These are phyloP conservation scores for Asobara japonica DNA, from an alignment of 1,140 invertebrate species.

Conservation along the genomic window DNA sequence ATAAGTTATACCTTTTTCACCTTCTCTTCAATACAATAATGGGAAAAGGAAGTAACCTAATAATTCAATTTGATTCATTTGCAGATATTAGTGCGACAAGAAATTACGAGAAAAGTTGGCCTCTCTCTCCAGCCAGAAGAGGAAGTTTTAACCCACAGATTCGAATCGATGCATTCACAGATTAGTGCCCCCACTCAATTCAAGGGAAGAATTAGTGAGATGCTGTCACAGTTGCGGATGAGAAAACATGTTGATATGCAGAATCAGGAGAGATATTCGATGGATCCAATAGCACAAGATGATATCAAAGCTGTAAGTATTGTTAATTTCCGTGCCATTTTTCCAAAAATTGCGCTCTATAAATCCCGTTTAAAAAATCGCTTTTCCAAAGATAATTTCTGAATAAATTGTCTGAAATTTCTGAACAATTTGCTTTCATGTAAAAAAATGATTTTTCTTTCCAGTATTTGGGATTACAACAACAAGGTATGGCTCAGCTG, in stretches of 20 bases:
- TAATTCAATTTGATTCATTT: slow-evolving; percentile 29
- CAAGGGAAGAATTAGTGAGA: slow-evolving; percentile 90
- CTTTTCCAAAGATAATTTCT: neutral
- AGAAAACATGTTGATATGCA: slow-evolving; percentile 71
- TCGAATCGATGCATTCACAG: slow-evolving; percentile 87
- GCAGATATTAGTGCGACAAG: slow-evolving; percentile 87
- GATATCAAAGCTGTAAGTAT: slow-evolving; percentile 72
- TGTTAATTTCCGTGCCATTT: slow-evolving; percentile 4
- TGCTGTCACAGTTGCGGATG: slow-evolving; percentile 87
- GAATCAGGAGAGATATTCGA: slow-evolving; percentile 69
- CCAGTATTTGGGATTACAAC: slow-evolving; percentile 83
- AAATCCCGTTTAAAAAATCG: neutral
- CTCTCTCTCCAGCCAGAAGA: slow-evolving; percentile 88
- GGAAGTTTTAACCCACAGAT: slow-evolving; percentile 82
- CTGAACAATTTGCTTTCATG: no score
- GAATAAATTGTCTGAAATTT: slow-evolving; percentile 2
- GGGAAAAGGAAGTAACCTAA: slow-evolving; percentile 9
- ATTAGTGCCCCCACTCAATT: slow-evolving; percentile 92
- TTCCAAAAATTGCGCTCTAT: no score
- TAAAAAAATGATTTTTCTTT: slow-evolving; percentile 33
- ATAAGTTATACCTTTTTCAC: neutral
- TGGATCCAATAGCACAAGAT: slow-evolving; percentile 72
- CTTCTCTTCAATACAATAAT: neutral
- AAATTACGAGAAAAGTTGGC: slow-evolving; percentile 86
- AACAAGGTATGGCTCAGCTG: slow-evolving; percentile 84